Evolutionary conservation across 2,888 invertebrate genomes (phyloP).

Genomic region (Cyrtodaria siliqua): DNA sequence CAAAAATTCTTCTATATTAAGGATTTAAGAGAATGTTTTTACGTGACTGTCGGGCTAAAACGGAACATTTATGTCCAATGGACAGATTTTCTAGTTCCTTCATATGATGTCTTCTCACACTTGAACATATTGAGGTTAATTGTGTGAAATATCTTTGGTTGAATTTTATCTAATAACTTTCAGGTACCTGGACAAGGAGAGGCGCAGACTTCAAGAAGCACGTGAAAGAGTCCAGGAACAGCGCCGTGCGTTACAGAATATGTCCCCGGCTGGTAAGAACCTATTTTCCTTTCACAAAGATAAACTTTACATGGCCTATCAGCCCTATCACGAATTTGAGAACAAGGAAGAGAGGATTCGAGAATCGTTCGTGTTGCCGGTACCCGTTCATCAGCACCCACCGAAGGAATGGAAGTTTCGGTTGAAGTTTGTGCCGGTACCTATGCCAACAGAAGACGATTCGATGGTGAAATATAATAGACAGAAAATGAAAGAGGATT

Average conservation of each 20-base stretch:
- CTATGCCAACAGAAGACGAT: conserved; percentile 16
- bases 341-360: conserved; percentile 33
- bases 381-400: conserved; percentile 8
- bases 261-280: conserved; percentile 73
- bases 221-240: conserved; percentile 71
- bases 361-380: conserved; percentile 45
- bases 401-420: conserved; percentile 27
- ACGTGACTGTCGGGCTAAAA: too few relatives aligned
- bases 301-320: conserved; percentile 31
- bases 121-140: too few relatives aligned
- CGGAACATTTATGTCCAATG: too few relatives aligned
- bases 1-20: too few relatives aligned
- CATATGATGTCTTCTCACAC: too few relatives aligned
- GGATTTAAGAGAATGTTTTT: too few relatives aligned
- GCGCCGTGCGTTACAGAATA: conserved; percentile 60
- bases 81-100: too few relatives aligned
- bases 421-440: conserved; percentile 50
- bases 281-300: conserved; percentile 47
- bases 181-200: conserved; percentile 74
- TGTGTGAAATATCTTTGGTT: too few relatives aligned
- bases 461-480: conserved; percentile 34
- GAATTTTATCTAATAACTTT: too few relatives aligned
- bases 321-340: conserved; percentile 42
- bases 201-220: conserved; percentile 71
- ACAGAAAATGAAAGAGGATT: conserved; percentile 18